Conservation (phyloP, 2,113 vertebrate genomes). For the Galbula dea region DNA sequence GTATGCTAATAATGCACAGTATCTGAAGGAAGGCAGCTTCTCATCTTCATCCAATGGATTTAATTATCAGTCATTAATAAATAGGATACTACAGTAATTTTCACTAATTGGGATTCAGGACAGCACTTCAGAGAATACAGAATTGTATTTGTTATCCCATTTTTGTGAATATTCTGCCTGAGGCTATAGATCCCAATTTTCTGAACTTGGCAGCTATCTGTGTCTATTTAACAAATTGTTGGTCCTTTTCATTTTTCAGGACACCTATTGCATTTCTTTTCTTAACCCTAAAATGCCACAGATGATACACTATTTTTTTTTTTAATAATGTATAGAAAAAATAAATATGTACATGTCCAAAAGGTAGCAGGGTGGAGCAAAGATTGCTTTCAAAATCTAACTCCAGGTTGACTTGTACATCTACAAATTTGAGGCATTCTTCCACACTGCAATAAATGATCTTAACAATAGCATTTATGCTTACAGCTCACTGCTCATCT, state of each 20-base stretch:
- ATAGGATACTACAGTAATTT: neutral
- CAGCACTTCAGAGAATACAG: neutral
- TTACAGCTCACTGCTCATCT: neutral
- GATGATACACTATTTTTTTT: neutral
- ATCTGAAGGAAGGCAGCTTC: neutral
- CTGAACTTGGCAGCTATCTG: neutral
- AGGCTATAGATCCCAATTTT: neutral
- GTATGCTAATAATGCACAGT: neutral
- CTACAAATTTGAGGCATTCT: neutral
- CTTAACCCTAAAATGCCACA: neutral
- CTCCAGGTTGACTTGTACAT: neutral
- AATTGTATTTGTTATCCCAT: neutral
- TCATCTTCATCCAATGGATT: neutral
- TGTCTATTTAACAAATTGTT: slow-evolving; percentile 13
- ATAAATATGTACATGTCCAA: neutral
- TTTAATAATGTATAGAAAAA: neutral
- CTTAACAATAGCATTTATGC: neutral
- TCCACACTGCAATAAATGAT: neutral
- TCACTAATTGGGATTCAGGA: neutral
- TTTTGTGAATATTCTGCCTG: slow-evolving; percentile 19
- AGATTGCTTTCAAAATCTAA: neutral
- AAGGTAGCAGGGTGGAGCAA: neutral
- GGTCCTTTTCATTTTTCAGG: neutral
- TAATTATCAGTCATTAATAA: neutral
- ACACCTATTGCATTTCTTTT: neutral